These are phyloP conservation scores for Herpetotheres cachinnans DNA, from an alignment of 2,113 vertebrate genomes.

Conservation along the genomic window DNA sequence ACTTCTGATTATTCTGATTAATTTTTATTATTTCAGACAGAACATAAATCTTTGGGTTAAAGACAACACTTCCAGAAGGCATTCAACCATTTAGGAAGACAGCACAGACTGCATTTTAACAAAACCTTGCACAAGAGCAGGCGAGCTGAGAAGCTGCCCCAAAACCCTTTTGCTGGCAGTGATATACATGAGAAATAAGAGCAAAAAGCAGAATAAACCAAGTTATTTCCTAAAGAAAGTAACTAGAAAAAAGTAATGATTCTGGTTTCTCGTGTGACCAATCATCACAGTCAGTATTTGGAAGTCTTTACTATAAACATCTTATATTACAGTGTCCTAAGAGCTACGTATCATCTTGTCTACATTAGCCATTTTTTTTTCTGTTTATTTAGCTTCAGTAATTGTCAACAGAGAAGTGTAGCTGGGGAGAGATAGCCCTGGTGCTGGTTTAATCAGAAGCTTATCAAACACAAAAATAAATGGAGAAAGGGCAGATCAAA, in stretches of 20 bases:
- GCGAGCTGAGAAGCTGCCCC: background rate
- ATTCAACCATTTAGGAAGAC: background rate
- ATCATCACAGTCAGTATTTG: background rate
- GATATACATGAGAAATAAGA: background rate
- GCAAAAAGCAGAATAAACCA: background rate
- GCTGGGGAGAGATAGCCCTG: background rate
- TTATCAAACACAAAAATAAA: background rate
- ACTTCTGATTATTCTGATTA: slow-evolving; percentile 31
- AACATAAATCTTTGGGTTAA: background rate
- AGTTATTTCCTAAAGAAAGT: background rate
- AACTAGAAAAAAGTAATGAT: background rate
- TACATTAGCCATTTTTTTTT: background rate
- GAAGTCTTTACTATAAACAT: background rate
- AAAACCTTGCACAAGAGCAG: background rate
- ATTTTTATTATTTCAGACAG: background rate
- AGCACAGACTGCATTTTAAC: background rate
- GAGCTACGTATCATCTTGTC: background rate
- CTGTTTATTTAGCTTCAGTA: background rate
- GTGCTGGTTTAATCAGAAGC: background rate
- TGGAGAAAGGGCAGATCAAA: background rate
- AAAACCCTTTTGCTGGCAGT: background rate
- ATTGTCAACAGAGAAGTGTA: background rate
- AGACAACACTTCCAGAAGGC: background rate
- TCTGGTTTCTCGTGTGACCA: background rate
- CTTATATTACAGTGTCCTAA: background rate